These are phyloP conservation scores for Pentamera pediparva DNA, from an alignment of 53 echinoderm and acorn worm species.

Conservation along the genomic window DNA sequence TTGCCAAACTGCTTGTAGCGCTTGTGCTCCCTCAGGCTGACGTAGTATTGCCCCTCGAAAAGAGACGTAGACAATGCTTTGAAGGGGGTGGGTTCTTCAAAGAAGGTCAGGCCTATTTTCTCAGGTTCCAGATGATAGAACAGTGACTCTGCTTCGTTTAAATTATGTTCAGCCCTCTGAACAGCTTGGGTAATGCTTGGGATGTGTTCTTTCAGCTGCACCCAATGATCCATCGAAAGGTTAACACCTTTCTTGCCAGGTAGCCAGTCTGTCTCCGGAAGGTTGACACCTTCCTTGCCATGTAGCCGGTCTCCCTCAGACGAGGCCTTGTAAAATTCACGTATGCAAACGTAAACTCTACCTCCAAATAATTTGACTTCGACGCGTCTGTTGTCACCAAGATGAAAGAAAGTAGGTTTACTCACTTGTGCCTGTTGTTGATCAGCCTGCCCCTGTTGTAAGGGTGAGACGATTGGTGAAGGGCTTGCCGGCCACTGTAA, in stretches of 20 bases:
- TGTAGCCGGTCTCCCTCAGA: too few relatives aligned
- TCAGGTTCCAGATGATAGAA: conserved; percentile 7
- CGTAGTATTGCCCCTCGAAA: background rate
- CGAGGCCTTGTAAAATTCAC: conserved; percentile 24
- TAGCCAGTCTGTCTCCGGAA: background rate
- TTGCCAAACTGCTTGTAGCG: background rate
- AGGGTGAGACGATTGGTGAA: conserved; percentile 13
- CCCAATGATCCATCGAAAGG: background rate
- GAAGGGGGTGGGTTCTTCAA: background rate
- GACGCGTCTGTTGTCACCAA: conserved; percentile 12
- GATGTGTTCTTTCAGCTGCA: background rate
- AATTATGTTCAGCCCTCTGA: background rate
- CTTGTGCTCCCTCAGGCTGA: conserved; percentile 17
- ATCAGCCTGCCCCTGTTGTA: background rate
- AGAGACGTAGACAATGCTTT: background rate
- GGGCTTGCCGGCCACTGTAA: background rate
- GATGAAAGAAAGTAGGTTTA: background rate
- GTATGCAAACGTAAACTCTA: conserved; percentile 6
- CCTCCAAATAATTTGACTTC: background rate
- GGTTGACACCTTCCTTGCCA: too few relatives aligned
- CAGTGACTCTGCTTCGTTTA: too few relatives aligned
- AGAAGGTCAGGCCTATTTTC: background rate
- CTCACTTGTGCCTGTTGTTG: background rate
- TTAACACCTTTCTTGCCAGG: conserved; percentile 1
- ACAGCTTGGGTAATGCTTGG: conserved; percentile 2